phyloP scores from a whole-genome alignment of 2,797 vertebrate genomes.

The Karalla daura region DNA sequence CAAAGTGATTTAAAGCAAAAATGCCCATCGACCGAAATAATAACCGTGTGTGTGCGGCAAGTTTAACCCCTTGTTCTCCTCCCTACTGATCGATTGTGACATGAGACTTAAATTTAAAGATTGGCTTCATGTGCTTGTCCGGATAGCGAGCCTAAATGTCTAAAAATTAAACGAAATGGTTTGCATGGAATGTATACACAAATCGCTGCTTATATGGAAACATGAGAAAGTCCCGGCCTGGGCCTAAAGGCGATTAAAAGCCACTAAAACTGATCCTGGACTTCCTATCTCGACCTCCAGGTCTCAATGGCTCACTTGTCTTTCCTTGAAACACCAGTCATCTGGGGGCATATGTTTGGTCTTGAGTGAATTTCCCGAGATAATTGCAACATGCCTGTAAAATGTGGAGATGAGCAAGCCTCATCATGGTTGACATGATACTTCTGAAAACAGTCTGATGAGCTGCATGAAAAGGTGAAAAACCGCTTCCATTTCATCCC shows the following conservation, averaged over 20 bases:
- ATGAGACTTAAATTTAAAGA: neutral
- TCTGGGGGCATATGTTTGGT: slow-evolving; percentile 31
- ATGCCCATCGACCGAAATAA: neutral
- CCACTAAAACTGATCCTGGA: slow-evolving; percentile 26
- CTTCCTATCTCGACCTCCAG: neutral
- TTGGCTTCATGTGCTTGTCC: neutral
- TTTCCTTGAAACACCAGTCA: slow-evolving; percentile 25
- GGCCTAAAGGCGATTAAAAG: slow-evolving; percentile 32
- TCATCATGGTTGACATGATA: neutral
- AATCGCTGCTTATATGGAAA: slow-evolving; percentile 21
- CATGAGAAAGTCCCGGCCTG: neutral
- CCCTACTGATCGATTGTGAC: neutral
- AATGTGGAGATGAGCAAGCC: neutral
- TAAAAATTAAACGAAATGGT: neutral
- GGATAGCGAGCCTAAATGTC: neutral
- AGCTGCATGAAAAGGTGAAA: slow-evolving; percentile 11
- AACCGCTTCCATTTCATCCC: neutral
- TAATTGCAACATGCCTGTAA: slow-evolving; percentile 13
- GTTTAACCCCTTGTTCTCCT: neutral
- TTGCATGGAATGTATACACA: neutral
- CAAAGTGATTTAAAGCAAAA: neutral
- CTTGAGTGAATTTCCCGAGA: slow-evolving; percentile 21
- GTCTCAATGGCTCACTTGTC: slow-evolving; percentile 26
- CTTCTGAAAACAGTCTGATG: neutral
- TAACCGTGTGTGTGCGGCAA: too few relatives aligned